These are phyloP conservation scores for Enteromius argenteus DNA, from an alignment of 2,797 vertebrate species.

Conservation along the genomic window DNA sequence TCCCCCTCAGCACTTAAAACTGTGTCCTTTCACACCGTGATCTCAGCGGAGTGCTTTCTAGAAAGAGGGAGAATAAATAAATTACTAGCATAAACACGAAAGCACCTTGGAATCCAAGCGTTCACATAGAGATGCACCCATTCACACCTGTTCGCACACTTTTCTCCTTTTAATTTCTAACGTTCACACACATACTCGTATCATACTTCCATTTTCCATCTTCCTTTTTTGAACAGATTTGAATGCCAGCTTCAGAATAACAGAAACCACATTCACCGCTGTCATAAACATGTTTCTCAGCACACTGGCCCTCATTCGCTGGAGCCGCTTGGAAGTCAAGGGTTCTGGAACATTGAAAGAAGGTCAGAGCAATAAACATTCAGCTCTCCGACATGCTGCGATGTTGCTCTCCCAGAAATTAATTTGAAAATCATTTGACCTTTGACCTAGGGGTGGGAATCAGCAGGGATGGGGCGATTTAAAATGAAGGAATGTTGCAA, in stretches of 20 bases:
- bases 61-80: conserved; percentile 45
- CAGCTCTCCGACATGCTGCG: conserved; percentile 14
- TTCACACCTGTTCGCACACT: background rate
- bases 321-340: conserved; percentile 31
- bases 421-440: background rate
- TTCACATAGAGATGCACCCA: background rate
- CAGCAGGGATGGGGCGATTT: background rate
- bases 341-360: conserved; percentile 36
- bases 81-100: conserved; percentile 24
- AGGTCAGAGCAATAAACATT: conserved; percentile 31
- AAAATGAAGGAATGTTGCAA: background rate
- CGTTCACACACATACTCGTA: conserved; percentile 28
- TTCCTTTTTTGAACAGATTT: background rate
- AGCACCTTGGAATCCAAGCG: conserved; percentile 10
- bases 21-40: conserved; percentile 48
- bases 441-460: conserved; percentile 14
- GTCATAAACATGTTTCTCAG: conserved; percentile 25
- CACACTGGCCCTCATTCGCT: conserved; percentile 8
- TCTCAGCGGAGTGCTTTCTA: conserved; percentile 42
- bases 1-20: conserved; percentile 55
- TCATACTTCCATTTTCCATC: conserved; percentile 11
- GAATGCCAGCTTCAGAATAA: conserved; percentile 12
- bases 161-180: conserved; percentile 15
- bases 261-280: background rate
- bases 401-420: conserved; percentile 15